Base-by-base conservation (phyloP, 2,888 invertebrate genomes). In the Osedax fenrisi region DNA sequence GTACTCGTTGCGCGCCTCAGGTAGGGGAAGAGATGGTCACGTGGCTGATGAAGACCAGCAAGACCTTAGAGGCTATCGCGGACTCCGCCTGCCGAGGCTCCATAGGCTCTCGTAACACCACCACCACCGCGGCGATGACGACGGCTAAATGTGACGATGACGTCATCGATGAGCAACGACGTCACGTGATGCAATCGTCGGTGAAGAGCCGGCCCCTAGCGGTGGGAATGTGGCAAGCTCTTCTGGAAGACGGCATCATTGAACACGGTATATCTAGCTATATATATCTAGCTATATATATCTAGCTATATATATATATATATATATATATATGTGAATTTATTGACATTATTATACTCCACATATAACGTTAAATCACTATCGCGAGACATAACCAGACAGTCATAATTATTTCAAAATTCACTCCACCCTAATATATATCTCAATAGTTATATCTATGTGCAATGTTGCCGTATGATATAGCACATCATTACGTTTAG, bases 181-280 rank as follows among this genome's bases (percentile, higher is more conserved):
- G 41, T 41, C 41, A 41, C 41, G 41, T 17, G 41, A 87, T 88
- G 79, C 86, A 89, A 79, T 87, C 89, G 72, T 78, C 82, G 78
- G 88, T 89, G 17, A 89, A 89, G 87, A 84, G 85, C 1, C 86
- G 90, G 77, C 87, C 88, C 78, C 90, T 90, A 82, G 90, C 90
- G 72, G 88, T 89, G 70, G 90, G 90, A 77, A 91, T 91, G 89
- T 91, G 90, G 90, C 91, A 92, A 83, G 90, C 89, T 0, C 85
- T 91, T 73, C 86, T 91, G 61, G 91, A 91, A 83, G 90, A 91
- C 84, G 90, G 90, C 68, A 88, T 91, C 77, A 87, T 92, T 78
- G 87, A 88, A 72, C 90, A 90, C 83, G 90, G 90, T 90, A n/a
- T 82, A 86, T 87, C n/a, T 17, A 68, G 56, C 13, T 56, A 17